Percentiles rank a stretch among this genome's conserved stretches.
Evolutionary conservation across 2,888 invertebrate species (phyloP).

Genomic region (Polylopha cassiicola): DNA sequence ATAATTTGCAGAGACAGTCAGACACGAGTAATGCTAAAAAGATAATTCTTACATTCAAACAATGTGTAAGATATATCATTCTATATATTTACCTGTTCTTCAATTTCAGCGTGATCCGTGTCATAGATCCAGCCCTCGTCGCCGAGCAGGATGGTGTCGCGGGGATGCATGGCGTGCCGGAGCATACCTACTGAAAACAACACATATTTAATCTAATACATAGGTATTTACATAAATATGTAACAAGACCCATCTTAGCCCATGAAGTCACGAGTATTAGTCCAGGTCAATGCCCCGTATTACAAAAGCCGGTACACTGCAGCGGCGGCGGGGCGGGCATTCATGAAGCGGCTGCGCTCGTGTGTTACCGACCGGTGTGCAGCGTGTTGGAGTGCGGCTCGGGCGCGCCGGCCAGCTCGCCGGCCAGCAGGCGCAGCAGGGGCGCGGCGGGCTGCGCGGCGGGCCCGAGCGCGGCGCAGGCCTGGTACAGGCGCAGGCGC

Average conservation of each 20-base stretch:
- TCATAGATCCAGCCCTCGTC: constrained; percentile 93
- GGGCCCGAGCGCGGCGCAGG: constrained; percentile 61
- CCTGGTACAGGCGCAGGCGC: constrained; percentile 93
- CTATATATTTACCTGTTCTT: constrained; percentile 89
- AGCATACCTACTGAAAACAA: constrained; percentile 46
- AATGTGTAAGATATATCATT: neutral
- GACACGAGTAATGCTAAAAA: no score
- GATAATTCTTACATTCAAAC: no score
- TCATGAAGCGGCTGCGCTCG: no score
- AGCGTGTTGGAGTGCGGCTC: constrained; percentile 95
- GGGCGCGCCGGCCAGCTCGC: constrained; percentile 96
- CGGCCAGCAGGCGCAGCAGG: constrained; percentile 92
- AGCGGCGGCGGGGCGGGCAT: no score
- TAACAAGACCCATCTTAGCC: no score
- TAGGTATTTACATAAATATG: no score
- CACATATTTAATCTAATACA: constrained; percentile 25
- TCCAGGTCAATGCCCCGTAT: no score
- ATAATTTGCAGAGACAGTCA: no score
- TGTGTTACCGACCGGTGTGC: constrained; percentile 38
- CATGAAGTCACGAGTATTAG: no score
- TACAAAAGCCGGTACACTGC: no score
- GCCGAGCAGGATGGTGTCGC: constrained; percentile 89
- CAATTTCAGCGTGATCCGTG: constrained; percentile 96
- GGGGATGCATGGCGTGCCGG: constrained; percentile 61
- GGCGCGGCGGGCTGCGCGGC: constrained; percentile 80